These are phyloP conservation scores for Temnothorax nylanderi DNA, from an alignment of 1,140 invertebrate genomes.

Conservation along the genomic window DNA sequence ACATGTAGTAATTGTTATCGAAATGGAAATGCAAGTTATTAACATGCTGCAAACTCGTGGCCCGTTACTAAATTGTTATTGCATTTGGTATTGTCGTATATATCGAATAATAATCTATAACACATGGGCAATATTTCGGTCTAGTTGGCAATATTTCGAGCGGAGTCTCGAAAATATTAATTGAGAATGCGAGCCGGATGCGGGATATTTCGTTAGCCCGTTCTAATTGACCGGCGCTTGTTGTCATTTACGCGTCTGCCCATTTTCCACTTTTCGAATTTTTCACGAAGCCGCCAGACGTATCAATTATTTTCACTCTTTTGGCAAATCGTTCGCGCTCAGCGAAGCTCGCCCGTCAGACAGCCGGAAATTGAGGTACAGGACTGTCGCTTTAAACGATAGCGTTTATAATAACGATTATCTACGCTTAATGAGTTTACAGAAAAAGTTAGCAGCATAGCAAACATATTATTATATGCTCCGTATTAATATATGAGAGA, in stretches of 20 bases:
- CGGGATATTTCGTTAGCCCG: background rate
- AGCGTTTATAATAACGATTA: background rate
- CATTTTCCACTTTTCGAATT: constrained; percentile 31
- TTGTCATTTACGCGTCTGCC: constrained; percentile 20
- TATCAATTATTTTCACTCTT: constrained; percentile 49
- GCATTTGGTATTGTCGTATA: constrained; percentile 16
- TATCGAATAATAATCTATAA: constrained; percentile 52
- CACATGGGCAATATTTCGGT: background rate
- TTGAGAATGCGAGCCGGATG: constrained; percentile 3
- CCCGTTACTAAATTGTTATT: constrained; percentile 26
- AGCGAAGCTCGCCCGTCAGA: background rate
- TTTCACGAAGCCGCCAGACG: constrained; percentile 34
- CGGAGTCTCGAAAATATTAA: constrained; percentile 37
- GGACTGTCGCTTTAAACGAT: constrained; percentile 7
- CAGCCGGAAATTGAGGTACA: constrained; percentile 21
- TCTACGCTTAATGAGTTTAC: background rate
- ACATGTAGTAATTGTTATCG: constrained; percentile 17
- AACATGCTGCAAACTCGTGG: background rate
- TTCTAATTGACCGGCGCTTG: constrained; percentile 28
- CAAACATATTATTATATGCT: background rate
- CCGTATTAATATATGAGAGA: background rate
- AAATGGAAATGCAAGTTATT: constrained; percentile 36
- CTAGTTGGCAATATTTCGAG: constrained; percentile 1
- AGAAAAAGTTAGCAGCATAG: background rate
- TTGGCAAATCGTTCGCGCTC: constrained; percentile 22